Evolutionary conservation across 2,113 vertebrate genomes (phyloP).

Genomic region (Recurvirostra avosetta): DNA sequence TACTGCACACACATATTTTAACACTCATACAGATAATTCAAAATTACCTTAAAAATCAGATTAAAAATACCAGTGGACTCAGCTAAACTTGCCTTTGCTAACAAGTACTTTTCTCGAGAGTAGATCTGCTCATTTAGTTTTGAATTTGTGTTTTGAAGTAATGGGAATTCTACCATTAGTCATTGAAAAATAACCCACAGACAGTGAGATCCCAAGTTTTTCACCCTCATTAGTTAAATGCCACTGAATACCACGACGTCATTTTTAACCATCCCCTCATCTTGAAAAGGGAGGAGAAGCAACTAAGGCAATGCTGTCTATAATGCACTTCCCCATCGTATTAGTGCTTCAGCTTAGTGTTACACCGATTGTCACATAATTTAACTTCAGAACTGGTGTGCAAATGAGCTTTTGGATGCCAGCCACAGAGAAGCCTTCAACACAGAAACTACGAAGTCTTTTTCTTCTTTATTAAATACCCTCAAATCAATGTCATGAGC

Average conservation of each 20-base stretch:
- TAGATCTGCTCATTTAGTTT: background rate
- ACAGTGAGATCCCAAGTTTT: background rate
- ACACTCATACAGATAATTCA: background rate
- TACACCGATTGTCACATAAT: background rate
- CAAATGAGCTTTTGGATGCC: conserved; percentile 4
- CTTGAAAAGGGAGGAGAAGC: background rate
- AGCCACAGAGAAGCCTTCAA: background rate
- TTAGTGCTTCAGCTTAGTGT: background rate
- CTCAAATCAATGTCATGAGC: background rate
- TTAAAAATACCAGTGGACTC: background rate
- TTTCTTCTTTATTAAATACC: background rate
- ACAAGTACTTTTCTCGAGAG: background rate
- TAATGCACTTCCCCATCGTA: background rate
- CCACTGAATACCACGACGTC: background rate
- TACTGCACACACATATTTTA: background rate
- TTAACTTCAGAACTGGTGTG: background rate
- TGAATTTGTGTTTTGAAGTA: background rate
- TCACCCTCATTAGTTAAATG: background rate
- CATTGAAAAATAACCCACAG: background rate
- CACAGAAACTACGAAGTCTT: background rate
- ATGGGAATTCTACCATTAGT: background rate
- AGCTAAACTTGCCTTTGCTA: background rate
- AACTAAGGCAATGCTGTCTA: background rate
- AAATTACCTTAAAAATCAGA: background rate
- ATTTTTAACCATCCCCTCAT: background rate